Base-by-base conservation (phyloP, 2,888 invertebrate species). In the Nymphalis c-album region DNA sequence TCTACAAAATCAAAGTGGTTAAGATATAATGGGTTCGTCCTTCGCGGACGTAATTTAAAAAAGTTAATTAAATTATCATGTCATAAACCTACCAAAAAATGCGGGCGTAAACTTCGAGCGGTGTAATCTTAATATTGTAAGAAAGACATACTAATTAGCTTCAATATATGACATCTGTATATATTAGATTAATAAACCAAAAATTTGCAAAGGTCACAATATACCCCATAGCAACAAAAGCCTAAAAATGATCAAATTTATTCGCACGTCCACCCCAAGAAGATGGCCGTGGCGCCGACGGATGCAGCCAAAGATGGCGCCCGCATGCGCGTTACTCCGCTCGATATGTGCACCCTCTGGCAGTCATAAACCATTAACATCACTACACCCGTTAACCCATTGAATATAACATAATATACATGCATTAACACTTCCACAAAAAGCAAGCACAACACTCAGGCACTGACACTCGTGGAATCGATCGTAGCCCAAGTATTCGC, bases 331-430 rank as follows among this genome's bases (percentile, higher is more conserved):
- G 76, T 63, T 81, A 69, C 72, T 70, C 82, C 90, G 91, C 90
- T 91, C 91, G 83, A 91, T 92, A 91, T 84, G 82, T 87, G 85
- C 90, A 89, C 88, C 90, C 88, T 83, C 79, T 77, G 81, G 80
- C 80, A 57, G 71, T 79, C 78, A 75, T 79, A 73, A 76, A 80
- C 78, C 80, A 80, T 81, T 81, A 83, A 81, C 80, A 77, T 80
- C 80, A 80, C 81, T 77, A 74, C 31, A 26, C 40, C 57, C 45
- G 47, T 61, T 60, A 62, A 67, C 60, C 66, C 63, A 64, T 58
- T 51, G 66, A 53, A 62, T 62, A 18, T 72, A 68, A 64, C 51
- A 64, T n/a, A 18, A 57, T 40, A 40, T 57, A 46, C 57, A 57
- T 50, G 60, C 59, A 35, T 62, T 68, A 63, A 66, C 73, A 73